These are phyloP conservation scores for Halocynthia aurantium DNA, from an alignment of 23 tunicate genomes.

Conservation along the genomic window DNA sequence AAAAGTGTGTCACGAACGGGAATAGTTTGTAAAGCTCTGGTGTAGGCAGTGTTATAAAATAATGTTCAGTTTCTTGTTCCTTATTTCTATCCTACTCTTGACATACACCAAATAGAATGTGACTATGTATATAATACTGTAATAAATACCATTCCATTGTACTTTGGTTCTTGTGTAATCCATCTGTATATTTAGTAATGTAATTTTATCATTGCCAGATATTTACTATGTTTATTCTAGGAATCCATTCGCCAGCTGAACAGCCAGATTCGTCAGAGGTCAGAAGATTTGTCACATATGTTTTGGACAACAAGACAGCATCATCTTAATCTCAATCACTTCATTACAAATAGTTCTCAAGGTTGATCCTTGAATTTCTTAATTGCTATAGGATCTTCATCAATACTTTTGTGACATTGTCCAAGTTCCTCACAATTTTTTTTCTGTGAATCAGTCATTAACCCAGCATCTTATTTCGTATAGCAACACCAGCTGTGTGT, in stretches of 20 bases:
- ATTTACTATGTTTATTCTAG: conserved; percentile 19
- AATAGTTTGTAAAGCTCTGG: no score
- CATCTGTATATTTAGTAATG: neutral
- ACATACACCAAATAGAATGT: no score
- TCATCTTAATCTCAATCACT: conserved; percentile 62
- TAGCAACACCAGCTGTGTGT: conserved; percentile 55
- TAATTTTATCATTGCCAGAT: neutral
- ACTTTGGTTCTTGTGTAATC: no score
- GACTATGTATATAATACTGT: no score
- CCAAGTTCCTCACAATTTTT: neutral
- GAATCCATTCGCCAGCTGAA: conserved; percentile 72
- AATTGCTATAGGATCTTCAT: neutral
- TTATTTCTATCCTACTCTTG: no score
- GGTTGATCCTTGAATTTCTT: conserved; percentile 23
- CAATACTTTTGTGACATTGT: neutral
- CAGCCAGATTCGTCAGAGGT: conserved; percentile 46
- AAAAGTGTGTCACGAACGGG: no score
- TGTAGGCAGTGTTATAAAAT: no score
- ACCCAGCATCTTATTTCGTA: neutral
- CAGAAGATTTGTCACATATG: conserved; percentile 66
- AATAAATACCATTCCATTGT: no score
- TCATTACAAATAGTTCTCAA: conserved; percentile 63
- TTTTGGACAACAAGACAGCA: conserved; percentile 91
- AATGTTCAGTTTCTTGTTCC: no score
- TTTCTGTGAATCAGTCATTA: neutral